These are phyloP conservation scores for Leucopsar rothschildi DNA, from an alignment of 2,113 vertebrate genomes.

Conservation along the genomic window DNA sequence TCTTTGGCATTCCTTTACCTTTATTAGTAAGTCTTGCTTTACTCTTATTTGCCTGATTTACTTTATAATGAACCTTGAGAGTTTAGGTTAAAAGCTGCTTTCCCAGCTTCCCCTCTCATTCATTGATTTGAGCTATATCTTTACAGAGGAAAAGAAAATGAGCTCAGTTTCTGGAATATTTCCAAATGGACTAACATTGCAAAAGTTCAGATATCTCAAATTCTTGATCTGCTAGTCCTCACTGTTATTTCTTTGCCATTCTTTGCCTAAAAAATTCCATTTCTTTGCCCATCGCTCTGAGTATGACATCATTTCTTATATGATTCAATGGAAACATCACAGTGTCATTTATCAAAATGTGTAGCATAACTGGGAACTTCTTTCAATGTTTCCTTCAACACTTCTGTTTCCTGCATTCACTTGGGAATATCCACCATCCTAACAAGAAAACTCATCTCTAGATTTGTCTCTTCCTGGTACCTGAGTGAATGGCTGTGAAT, in stretches of 20 bases:
- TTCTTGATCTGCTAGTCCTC: neutral
- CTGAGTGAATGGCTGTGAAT: neutral
- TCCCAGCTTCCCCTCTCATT: neutral
- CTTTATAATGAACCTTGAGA: neutral
- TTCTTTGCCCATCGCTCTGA: neutral
- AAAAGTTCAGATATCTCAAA: neutral
- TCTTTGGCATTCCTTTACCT: neutral
- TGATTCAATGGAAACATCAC: neutral
- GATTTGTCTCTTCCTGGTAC: neutral
- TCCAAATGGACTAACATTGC: neutral
- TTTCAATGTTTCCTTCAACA: neutral
- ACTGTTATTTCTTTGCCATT: neutral
- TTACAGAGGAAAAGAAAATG: neutral
- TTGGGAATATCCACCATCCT: neutral
- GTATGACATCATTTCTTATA: neutral
- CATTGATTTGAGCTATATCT: neutral
- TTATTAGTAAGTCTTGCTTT: neutral
- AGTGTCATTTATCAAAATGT: neutral
- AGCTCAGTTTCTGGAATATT: neutral
- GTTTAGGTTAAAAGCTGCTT: neutral
- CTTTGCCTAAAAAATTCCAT: neutral
- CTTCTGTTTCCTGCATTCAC: neutral
- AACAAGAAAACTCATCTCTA: neutral
- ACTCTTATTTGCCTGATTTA: neutral
- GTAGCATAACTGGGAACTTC: neutral